These are phyloP conservation scores for Lycocorax pyrrhopterus DNA, from an alignment of 2,113 vertebrate species.

Conservation along the genomic window DNA sequence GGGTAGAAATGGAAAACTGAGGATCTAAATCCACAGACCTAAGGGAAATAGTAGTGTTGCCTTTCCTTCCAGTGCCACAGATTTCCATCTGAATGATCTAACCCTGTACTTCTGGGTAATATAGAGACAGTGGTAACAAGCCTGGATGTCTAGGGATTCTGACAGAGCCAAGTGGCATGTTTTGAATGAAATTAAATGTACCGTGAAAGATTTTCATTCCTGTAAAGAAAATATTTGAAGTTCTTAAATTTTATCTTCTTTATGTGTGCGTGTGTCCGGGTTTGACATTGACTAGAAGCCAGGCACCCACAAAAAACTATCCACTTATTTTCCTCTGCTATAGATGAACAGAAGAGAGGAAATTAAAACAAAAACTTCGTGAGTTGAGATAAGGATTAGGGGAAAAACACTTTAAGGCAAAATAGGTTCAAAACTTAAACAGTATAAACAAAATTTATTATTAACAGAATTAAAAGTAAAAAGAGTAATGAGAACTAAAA, in stretches of 20 bases:
- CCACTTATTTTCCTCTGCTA: not conserved
- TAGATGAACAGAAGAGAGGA: not conserved
- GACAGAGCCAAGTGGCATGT: not conserved
- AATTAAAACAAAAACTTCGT: not conserved
- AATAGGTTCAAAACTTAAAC: too few species aligned
- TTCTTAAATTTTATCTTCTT: not conserved
- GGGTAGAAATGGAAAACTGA: not conserved
- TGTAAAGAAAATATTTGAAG: not conserved
- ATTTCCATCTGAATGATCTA: not conserved
- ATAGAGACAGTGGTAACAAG: not conserved
- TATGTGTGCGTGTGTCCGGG: not conserved
- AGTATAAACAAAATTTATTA: too few species aligned
- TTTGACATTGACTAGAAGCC: not conserved
- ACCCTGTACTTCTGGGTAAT: not conserved
- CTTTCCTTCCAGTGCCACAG: not conserved
- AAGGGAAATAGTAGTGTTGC: not conserved
- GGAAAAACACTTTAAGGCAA: too few species aligned
- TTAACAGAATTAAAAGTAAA: not conserved
- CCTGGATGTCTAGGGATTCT: not conserved
- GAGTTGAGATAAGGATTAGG: too few species aligned
- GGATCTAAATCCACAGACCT: not conserved
- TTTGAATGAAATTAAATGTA: not conserved
- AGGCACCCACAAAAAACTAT: not conserved
- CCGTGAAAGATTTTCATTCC: not conserved
- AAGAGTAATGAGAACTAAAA: not conserved